phyloP scores from a whole-genome alignment of 1,140 invertebrate genomes.

The Bombus terrestris region DNA sequence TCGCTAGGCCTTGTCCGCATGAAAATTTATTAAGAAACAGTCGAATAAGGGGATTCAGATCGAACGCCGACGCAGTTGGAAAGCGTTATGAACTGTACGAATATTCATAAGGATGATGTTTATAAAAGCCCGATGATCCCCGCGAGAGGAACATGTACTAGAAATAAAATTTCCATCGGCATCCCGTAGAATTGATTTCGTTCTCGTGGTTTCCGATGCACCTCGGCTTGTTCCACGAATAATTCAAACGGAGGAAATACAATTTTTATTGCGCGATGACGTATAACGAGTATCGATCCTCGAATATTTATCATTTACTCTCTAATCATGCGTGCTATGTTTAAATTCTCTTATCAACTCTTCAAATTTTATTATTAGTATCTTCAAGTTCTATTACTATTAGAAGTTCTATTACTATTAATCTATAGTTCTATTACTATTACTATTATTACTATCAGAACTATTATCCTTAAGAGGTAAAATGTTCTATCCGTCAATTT shows the following conservation, averaged over 20 bases:
- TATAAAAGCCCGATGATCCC: neutral
- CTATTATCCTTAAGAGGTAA: too few species aligned
- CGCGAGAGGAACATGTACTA: neutral
- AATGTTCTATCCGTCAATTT: too few species aligned
- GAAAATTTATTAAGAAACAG: constrained; percentile 36
- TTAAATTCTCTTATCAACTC: neutral
- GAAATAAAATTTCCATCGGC: constrained; percentile 1
- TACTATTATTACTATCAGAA: too few species aligned
- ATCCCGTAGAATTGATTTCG: constrained; percentile 1
- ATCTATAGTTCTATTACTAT: too few species aligned
- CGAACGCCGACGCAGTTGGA: neutral
- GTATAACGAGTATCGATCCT: neutral
- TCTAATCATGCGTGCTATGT: neutral
- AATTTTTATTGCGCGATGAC: neutral
- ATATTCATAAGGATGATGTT: constrained; percentile 11
- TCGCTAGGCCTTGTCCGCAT: neutral
- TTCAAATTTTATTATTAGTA: too few species aligned
- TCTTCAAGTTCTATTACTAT: too few species aligned
- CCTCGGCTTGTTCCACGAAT: neutral
- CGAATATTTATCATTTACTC: neutral
- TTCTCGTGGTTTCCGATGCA: neutral
- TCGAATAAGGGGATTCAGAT: too few species aligned
- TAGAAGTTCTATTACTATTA: too few species aligned
- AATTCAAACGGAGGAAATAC: neutral
- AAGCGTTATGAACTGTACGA: too few species aligned